These are phyloP conservation scores for Agonopterix heracliana DNA, from an alignment of 2,888 invertebrate genomes.

Conservation along the genomic window DNA sequence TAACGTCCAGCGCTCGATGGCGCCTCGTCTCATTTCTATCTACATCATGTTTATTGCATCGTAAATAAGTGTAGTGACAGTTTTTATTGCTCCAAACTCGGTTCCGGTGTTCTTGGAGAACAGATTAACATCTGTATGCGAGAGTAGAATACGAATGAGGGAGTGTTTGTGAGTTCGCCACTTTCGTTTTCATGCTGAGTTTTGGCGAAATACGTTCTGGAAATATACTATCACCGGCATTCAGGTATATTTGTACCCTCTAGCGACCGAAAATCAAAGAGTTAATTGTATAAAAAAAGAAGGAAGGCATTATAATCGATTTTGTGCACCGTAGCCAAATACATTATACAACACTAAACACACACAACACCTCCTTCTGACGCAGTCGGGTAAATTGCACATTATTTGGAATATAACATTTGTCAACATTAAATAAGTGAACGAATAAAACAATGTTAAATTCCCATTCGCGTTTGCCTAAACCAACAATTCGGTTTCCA, in stretches of 20 bases:
- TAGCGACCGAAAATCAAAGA: too few relatives aligned
- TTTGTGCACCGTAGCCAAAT: too few relatives aligned
- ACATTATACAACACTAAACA: too few relatives aligned
- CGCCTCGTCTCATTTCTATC: slow-evolving; percentile 10
- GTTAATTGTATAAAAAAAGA: too few relatives aligned
- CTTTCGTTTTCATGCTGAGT: slow-evolving; percentile 26
- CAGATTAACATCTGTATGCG: slow-evolving; percentile 56
- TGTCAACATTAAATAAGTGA: too few relatives aligned
- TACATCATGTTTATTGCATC: slow-evolving; percentile 60
- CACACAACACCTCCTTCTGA: too few relatives aligned
- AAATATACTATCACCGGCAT: background rate
- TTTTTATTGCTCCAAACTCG: slow-evolving; percentile 60
- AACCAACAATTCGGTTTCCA: too few relatives aligned
- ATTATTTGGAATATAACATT: too few relatives aligned
- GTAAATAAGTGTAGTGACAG: slow-evolving; percentile 67
- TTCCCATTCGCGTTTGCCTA: background rate
- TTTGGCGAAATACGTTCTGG: slow-evolving; percentile 12
- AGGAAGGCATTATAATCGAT: too few relatives aligned
- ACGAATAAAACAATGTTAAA: too few relatives aligned
- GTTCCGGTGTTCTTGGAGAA: slow-evolving; percentile 46
- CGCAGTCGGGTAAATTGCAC: too few relatives aligned
- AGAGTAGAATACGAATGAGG: slow-evolving; percentile 48
- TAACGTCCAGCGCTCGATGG: background rate
- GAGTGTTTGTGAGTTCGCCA: slow-evolving; percentile 22
- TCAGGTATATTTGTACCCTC: too few relatives aligned